These are phyloP conservation scores for Caenorhabditis wallacei DNA, from an alignment of 2,888 invertebrate genomes.

Conservation along the genomic window DNA sequence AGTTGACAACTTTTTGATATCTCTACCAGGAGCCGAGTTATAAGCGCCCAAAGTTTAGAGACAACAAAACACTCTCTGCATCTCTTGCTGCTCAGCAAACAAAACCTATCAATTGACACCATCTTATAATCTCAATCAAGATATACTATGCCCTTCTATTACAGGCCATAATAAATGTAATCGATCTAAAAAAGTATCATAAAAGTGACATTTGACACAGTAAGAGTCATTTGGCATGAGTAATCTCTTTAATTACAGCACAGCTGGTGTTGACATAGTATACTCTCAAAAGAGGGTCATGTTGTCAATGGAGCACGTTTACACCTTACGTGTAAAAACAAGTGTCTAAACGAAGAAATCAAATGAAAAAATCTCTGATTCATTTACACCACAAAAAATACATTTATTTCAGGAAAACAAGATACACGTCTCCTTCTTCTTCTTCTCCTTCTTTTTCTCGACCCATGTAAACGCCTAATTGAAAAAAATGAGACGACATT, in stretches of 20 bases:
- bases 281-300: neutral
- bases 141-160: too few relatives aligned
- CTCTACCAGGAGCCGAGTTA: neutral
- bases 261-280: neutral
- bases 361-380: slow-evolving; percentile 10
- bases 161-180: neutral
- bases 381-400: slow-evolving; percentile 18
- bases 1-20: neutral
- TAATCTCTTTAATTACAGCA: neutral
- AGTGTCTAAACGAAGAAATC: neutral
- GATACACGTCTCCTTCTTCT: slow-evolving; percentile 8
- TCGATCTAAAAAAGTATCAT: neutral
- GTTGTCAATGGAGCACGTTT: neutral
- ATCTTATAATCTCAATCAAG: too few relatives aligned
- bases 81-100: too few relatives aligned
- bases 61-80: too few relatives aligned
- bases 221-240: neutral
- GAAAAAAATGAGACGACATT: slow-evolving; percentile 44
- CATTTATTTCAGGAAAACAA: too few relatives aligned
- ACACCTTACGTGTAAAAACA: slow-evolving; percentile 6
- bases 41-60: neutral
- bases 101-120: too few relatives aligned
- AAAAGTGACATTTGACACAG: neutral
- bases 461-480: slow-evolving; percentile 55
- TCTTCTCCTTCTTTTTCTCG: neutral